Conservation (phyloP, 2,797 vertebrate species). For the Diglossa cyanea region DNA sequence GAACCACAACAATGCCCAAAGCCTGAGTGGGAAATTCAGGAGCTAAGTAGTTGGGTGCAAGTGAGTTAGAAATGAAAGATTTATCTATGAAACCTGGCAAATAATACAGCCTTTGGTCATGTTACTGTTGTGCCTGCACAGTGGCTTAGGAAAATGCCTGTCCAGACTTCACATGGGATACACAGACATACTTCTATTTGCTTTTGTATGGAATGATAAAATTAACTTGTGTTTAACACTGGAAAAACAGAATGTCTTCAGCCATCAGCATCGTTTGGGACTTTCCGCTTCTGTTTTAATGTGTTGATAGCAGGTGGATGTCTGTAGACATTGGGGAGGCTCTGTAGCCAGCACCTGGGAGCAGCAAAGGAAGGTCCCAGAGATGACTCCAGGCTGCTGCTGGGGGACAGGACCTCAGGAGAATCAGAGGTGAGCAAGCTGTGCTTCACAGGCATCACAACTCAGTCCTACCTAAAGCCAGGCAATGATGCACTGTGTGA, state of each 20-base stretch:
- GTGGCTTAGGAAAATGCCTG: neutral
- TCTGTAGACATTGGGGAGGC: neutral
- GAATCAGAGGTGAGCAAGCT: neutral
- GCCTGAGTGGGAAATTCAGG: neutral
- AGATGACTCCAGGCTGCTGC: neutral
- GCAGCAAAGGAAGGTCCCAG: neutral
- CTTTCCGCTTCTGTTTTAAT: neutral
- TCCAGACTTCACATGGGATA: neutral
- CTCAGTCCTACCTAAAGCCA: neutral
- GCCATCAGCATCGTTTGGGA: neutral
- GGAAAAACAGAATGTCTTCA: neutral
- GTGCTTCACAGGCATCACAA: neutral
- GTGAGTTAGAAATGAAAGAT: neutral
- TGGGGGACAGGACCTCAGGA: neutral
- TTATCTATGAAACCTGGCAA: neutral
- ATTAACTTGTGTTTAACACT: neutral
- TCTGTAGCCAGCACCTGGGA: neutral
- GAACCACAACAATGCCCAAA: neutral
- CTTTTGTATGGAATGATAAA: neutral
- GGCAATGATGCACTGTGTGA: fast-evolving
- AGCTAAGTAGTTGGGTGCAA: neutral
- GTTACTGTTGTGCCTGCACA: neutral
- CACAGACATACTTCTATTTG: neutral
- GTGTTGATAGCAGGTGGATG: neutral
- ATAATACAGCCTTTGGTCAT: neutral